Conservation (phyloP, 2,797 vertebrate species). For the Glyptemys insculpta region DNA sequence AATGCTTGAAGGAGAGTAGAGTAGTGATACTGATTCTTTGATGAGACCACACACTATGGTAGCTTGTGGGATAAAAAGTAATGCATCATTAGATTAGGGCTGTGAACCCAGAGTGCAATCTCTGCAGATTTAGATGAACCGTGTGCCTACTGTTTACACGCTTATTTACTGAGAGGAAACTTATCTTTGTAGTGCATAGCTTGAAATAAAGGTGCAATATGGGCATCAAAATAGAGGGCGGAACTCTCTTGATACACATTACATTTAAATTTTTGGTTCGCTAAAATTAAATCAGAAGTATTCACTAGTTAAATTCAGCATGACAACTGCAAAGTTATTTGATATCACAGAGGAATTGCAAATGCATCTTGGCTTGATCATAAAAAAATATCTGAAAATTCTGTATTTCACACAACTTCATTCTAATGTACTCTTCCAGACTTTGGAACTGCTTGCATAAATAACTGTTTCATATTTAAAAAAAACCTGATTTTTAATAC, state of each 20-base stretch:
- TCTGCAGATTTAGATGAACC: not conserved
- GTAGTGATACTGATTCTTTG: not conserved
- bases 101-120: conserved; percentile 35
- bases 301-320: conserved; percentile 49
- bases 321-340: conserved; percentile 46
- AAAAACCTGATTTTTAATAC: conserved; percentile 60
- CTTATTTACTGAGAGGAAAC: conserved; percentile 60
- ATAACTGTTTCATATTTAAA: conserved; percentile 52
- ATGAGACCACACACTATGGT: not conserved
- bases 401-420: conserved; percentile 50
- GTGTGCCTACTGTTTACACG: conserved; percentile 49
- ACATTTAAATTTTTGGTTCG: conserved; percentile 63
- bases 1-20: not conserved
- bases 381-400: conserved; percentile 26
- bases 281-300: conserved; percentile 52
- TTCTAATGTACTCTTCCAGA: conserved; percentile 42
- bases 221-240: conserved; percentile 69
- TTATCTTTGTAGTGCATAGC: conserved; percentile 80
- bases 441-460: conserved; percentile 59
- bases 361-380: conserved; percentile 31
- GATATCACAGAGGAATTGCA: conserved; percentile 51
- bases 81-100: conserved; percentile 28
- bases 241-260: conserved; percentile 38
- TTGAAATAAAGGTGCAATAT: conserved; percentile 80
- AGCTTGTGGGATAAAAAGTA: conserved; percentile 9